Evolutionary conservation across 2,113 vertebrate species (phyloP).

Genomic region (Triplophysa dalaica): DNA sequence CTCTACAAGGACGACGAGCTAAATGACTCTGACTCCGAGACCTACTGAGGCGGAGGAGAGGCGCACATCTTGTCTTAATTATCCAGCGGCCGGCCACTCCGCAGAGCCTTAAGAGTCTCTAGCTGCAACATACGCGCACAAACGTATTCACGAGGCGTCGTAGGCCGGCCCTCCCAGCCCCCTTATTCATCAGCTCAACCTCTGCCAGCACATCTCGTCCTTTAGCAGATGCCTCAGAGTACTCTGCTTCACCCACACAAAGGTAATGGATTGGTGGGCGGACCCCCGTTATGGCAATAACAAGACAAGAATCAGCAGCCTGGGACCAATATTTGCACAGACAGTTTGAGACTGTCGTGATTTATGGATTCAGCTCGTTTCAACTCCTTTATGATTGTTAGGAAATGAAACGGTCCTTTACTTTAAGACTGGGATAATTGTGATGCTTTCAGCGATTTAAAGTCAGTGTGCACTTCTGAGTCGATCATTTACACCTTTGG

Average conservation of each 20-base stretch:
- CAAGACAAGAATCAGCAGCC: constrained; percentile 27
- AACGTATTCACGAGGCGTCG: constrained; percentile 7
- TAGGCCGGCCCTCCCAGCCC: constrained; percentile 10
- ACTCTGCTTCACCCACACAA: constrained; percentile 28
- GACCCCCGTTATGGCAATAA: constrained; percentile 45
- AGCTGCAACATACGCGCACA: constrained; percentile 4
- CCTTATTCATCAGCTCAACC: constrained; percentile 13
- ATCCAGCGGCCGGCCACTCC: constrained; percentile 43
- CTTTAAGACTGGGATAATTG: constrained; percentile 20
- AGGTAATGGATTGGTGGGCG: neutral
- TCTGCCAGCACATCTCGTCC: constrained; percentile 40
- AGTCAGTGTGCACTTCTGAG: constrained; percentile 38
- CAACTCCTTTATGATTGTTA: neutral
- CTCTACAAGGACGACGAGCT: constrained; percentile 90
- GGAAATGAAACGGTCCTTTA: constrained; percentile 20
- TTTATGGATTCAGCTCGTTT: constrained; percentile 29
- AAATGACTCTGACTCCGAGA: constrained; percentile 97
- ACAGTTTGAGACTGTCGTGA: constrained; percentile 35
- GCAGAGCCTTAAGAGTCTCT: constrained; percentile 46
- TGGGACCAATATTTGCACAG: constrained; percentile 47
- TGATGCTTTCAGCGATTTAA: constrained; percentile 28
- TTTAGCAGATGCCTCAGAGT: constrained; percentile 40
- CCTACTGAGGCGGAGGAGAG: constrained; percentile 78
- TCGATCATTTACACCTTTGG: constrained; percentile 34
- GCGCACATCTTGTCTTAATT: constrained; percentile 48